Percentiles rank a stretch among this genome's conserved stretches.
These are phyloP conservation scores for Cossypha dichroa DNA, from an alignment of 2,797 vertebrate species.

Conservation along the genomic window DNA sequence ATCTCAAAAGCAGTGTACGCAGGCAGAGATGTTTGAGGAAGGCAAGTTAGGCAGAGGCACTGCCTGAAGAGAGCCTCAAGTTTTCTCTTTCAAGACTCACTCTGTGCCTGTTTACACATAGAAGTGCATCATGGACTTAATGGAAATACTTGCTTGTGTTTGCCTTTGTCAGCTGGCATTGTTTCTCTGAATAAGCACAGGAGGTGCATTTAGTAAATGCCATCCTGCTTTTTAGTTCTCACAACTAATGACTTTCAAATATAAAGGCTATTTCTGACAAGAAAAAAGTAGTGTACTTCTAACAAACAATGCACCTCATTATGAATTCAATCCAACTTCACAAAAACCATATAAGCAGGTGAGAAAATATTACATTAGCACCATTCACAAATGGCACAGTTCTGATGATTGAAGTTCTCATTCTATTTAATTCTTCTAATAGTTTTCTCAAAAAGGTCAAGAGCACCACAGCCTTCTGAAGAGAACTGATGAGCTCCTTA, in stretches of 20 bases:
- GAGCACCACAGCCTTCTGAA: neutral
- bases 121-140: neutral
- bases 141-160: neutral
- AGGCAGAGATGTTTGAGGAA: neutral
- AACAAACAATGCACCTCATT: neutral
- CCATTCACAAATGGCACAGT: neutral
- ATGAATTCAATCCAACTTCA: neutral
- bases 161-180: neutral
- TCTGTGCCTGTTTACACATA: neutral
- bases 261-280: neutral
- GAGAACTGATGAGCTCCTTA: neutral
- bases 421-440: conserved; percentile 12
- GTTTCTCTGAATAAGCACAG: neutral
- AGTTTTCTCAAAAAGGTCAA: conserved; percentile 30
- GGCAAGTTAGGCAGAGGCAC: neutral
- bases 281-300: neutral
- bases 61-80: neutral
- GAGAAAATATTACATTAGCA: conserved; percentile 34
- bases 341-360: neutral
- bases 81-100: neutral
- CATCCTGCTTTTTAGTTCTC: neutral
- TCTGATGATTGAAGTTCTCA: neutral
- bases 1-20: neutral
- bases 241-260: neutral
- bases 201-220: neutral